phyloP scores from a whole-genome alignment of 2,113 vertebrate species.

The Chionomys nivalis region DNA sequence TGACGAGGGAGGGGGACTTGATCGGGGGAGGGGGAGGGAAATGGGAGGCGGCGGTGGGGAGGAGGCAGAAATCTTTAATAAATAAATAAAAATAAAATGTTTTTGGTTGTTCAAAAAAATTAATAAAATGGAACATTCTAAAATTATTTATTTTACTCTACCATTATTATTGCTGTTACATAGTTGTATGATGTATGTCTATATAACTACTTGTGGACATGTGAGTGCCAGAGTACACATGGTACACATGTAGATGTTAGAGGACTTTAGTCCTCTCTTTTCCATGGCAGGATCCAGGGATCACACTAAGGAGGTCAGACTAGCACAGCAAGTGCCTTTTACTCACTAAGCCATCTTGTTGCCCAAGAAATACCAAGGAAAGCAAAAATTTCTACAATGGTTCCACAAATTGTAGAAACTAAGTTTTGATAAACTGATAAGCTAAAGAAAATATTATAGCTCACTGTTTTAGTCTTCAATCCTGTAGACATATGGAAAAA shows the following conservation, averaged over 20 bases:
- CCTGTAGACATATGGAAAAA: neutral
- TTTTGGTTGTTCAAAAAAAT: too few species aligned
- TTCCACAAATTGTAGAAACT: neutral
- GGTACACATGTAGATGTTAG: neutral
- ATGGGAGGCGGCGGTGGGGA: too few species aligned
- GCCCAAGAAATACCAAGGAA: neutral
- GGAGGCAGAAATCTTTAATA: too few species aligned
- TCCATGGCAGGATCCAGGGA: neutral
- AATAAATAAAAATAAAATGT: too few species aligned
- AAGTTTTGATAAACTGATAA: neutral
- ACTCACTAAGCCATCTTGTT: neutral
- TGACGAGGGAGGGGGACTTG: too few species aligned
- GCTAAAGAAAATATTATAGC: neutral
- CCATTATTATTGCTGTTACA: neutral
- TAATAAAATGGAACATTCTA: neutral
- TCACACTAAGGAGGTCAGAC: neutral
- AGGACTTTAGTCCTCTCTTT: neutral
- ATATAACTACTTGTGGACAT: too few species aligned
- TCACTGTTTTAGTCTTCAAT: conserved; percentile 24
- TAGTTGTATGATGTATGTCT: neutral
- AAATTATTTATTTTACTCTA: neutral
- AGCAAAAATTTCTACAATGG: neutral
- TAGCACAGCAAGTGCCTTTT: neutral
- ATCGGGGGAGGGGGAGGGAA: too few species aligned
- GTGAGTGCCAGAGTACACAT: neutral